Evolutionary conservation across 2,797 vertebrate species (phyloP), one percentile per base, ranked within the genome.

Genomic region (Spinus pinus): DNA sequence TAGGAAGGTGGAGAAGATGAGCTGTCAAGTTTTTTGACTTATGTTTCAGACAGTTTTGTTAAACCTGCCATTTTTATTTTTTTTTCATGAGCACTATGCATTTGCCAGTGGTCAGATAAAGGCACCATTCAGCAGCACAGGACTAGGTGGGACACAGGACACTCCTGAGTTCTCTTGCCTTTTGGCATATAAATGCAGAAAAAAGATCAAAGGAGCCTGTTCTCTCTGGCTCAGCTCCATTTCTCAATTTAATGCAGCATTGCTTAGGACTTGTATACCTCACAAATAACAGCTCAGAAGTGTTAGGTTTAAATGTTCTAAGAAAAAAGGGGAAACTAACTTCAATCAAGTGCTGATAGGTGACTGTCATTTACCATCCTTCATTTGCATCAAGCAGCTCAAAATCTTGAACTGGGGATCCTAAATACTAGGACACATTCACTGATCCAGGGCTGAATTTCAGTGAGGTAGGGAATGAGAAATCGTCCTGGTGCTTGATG

Each of bases 1-100:
- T 78, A 82, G 85, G 69, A 81, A 73, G 46, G 78, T 50, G 33
- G 51, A 86, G 69, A 88, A 92, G 90, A 96, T 81, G 75, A 88
- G 74, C 74, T 95, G 92, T 77, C 95, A 95, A 50, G 78, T 88
- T 93, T 81, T 96, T 72, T 91, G 78, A 91, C 74, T 87, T 92
- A 72, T 12, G 50, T 78, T 95, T 88, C 82, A 95, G 74, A 47
- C 35, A 78, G 31, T 66, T 85, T 42, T 8, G 14, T 87, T 90
- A 95, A 91, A 85, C 12, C 8, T 6, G 41, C n/a, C 0, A 3
- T 42, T 50, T 44, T 10, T 8, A 7, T 17, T 30, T n/a, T 75
- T 50, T 54, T 88, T 86, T 77, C 23, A 87, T 44, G 31, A 74
- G 46, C 56, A 64, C 14, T 56, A 66, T 22, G 17, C 61, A 74